phyloP scores from a whole-genome alignment of 2,113 vertebrate genomes.

The Brachyhypopomus occidentalis region DNA sequence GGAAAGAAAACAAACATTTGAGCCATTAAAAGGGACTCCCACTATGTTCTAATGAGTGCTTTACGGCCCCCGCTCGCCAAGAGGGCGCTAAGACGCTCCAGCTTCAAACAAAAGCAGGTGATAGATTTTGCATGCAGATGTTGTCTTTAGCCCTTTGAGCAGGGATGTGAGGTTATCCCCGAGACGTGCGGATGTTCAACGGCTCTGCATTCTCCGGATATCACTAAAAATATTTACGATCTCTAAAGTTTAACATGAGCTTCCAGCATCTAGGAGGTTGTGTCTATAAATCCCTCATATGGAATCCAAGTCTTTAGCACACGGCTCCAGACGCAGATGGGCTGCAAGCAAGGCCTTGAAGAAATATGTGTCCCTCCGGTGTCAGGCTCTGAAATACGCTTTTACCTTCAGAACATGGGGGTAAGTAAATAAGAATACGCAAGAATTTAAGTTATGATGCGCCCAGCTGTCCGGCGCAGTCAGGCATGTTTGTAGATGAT shows the following conservation, averaged over 20 bases:
- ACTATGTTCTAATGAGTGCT: background rate
- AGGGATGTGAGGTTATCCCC: background rate
- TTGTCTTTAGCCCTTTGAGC: constrained; percentile 23
- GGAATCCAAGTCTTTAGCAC: constrained; percentile 7
- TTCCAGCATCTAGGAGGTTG: constrained; percentile 17
- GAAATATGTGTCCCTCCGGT: background rate
- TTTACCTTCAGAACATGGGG: background rate
- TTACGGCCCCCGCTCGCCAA: background rate
- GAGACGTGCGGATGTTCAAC: background rate
- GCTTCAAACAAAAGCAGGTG: background rate
- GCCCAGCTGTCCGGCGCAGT: constrained; percentile 18
- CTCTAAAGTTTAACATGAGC: constrained; percentile 22
- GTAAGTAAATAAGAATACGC: background rate
- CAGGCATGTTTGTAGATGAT: constrained; percentile 36
- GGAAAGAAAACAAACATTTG: background rate
- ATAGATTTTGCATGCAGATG: background rate
- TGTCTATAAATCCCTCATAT: constrained; percentile 21
- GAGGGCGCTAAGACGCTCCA: background rate
- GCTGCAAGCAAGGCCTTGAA: background rate
- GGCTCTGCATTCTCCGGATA: background rate
- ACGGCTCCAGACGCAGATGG: constrained; percentile 4
- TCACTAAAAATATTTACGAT: constrained; percentile 2
- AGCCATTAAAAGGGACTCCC: background rate
- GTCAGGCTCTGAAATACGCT: constrained; percentile 9
- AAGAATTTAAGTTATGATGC: constrained; percentile 16